Base-by-base conservation (phyloP, 2,888 invertebrate species). In the Hypselothyrea guttata region DNA sequence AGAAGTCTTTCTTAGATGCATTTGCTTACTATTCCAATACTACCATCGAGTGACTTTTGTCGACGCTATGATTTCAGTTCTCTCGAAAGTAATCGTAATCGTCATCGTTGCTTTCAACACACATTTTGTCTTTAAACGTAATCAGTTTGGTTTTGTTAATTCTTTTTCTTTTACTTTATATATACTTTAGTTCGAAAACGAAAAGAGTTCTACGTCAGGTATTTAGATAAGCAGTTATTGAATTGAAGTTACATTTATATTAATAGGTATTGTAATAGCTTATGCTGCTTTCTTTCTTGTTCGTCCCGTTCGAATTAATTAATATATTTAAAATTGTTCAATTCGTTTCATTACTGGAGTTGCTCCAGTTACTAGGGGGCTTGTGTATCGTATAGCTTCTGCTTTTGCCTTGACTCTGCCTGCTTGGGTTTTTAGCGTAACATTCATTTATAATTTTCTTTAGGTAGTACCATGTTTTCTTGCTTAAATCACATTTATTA, bases 211-310 rank as follows among this genome's bases (percentile, higher is more conserved):
- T 86, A 88, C 79, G 82, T 87, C 87, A 87, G 87, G 87, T 87
- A 88, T 85, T 87, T 86, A 87, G 87, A 87, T 88, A 87, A 87
- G 87, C 87, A 85, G 79, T 87, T 86, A 76, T 79, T 83, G 77
- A 83, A 67, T 79, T 71, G 77, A 79, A 79, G 71, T 79, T 79
- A 79, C 78, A 79, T 81, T 76, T 74, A 81, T 76, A 65, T 79
- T 73, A 71, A 73, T 81, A 81, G 66, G 60, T 70, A 65, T 74
- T 57, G 63, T 22, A 76, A 67, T 76, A 76, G 66, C 69, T 74
- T 69, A 74, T 70, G 61, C 59, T 71, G 74, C 47, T 62, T 61
- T 13, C 16, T 34, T 62, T 64, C 61, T 22, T 62, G 61, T 76
- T 69, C 79, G 74, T 74, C 76, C 64, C 60, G 58, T 18, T 30